Evolutionary conservation across 2,113 vertebrate species (phyloP).

Genomic region (Centropus bengalensis): DNA sequence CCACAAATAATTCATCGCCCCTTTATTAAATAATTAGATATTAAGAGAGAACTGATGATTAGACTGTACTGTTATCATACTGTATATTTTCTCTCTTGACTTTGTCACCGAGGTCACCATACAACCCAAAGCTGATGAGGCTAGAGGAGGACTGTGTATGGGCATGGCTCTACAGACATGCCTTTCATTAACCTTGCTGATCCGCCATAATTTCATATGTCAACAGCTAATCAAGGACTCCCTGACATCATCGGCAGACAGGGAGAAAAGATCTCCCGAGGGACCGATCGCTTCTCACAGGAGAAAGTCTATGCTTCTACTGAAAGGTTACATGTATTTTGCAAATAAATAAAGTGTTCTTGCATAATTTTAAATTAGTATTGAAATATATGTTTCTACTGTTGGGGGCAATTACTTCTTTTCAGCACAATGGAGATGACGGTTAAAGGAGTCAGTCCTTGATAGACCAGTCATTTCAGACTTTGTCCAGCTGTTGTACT

Average conservation of each 20-base stretch:
- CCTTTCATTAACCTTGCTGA: conserved; percentile 79
- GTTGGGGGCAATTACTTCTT: conserved; percentile 62
- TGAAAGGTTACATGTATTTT: neutral
- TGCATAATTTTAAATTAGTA: conserved; percentile 2
- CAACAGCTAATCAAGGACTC: conserved; percentile 77
- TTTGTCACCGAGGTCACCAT: conserved; percentile 63
- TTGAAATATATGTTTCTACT: conserved; percentile 63
- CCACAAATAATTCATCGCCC: conserved; percentile 39
- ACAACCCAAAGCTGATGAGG: conserved; percentile 49
- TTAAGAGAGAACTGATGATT: conserved; percentile 50
- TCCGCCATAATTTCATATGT: conserved; percentile 77
- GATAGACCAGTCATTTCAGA: conserved; percentile 6
- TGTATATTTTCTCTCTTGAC: conserved; percentile 48
- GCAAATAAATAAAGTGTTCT: conserved; percentile 44
- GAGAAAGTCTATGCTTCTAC: conserved; percentile 61
- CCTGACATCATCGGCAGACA: conserved; percentile 77
- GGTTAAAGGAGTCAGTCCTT: conserved; percentile 47
- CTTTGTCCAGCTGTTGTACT: conserved; percentile 34
- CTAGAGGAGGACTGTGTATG: conserved; percentile 26
- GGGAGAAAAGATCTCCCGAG: conserved; percentile 60
- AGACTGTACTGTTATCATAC: conserved; percentile 1
- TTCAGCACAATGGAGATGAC: neutral
- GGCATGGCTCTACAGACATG: conserved; percentile 67
- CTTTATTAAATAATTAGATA: conserved; percentile 64
- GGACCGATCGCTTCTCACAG: conserved; percentile 72